A percentile compares a stretch with the other conserved stretches of the same genome.
Evolutionary conservation across 2,797 vertebrate species (phyloP).

Genomic region (Liasis olivaceus): DNA sequence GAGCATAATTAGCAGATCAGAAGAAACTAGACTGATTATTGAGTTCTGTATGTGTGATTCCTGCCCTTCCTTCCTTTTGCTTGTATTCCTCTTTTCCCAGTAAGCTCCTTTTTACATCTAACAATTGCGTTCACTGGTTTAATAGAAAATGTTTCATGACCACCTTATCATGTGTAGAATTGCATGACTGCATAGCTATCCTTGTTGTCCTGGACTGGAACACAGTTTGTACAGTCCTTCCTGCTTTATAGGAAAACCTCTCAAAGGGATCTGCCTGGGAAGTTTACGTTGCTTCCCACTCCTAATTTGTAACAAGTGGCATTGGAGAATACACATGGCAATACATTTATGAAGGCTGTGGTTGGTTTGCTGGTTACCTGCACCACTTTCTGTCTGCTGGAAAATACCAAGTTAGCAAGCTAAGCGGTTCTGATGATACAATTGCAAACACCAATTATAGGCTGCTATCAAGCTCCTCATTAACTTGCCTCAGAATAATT

Average conservation of each 20-base stretch:
- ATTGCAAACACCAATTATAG: neutral
- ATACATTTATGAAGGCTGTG: neutral
- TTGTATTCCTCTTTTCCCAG: no score
- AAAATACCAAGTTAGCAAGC: neutral
- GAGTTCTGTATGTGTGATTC: no score
- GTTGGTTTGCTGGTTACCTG: neutral
- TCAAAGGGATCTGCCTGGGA: neutral
- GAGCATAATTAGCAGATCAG: no score
- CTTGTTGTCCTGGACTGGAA: no score
- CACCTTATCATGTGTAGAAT: no score
- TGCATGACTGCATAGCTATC: no score
- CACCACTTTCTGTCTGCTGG: neutral
- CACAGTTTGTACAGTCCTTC: no score
- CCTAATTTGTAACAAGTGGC: neutral
- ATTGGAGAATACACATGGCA: neutral
- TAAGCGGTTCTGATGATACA: neutral
- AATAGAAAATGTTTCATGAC: no score
- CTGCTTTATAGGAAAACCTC: neutral
- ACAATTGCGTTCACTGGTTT: no score
- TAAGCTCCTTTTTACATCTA: no score
- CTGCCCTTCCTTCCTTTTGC: no score
- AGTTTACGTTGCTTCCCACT: neutral
- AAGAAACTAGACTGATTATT: no score
- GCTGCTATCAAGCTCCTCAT: neutral
- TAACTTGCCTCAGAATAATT: neutral